Percentiles rank a stretch among this genome's conserved stretches.
phyloP scores from a whole-genome alignment of 2,113 vertebrate species.

The Callopanchax toddi region DNA sequence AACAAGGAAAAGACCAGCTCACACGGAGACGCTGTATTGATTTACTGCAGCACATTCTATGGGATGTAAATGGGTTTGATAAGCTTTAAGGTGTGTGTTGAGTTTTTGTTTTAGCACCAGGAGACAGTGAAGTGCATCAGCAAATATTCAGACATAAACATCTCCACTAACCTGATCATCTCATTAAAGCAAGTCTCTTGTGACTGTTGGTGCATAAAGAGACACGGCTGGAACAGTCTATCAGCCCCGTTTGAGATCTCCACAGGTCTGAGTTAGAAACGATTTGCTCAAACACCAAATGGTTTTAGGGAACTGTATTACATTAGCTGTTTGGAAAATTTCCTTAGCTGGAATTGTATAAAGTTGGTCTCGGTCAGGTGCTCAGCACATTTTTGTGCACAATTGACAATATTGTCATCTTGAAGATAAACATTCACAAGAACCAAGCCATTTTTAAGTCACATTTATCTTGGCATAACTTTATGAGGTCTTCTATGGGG shows the following conservation, averaged over 20 bases:
- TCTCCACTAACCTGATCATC: neutral
- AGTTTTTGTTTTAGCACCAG: neutral
- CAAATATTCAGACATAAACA: neutral
- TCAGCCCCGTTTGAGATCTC: neutral
- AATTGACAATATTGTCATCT: no score
- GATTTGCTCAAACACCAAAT: no score
- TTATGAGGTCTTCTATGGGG: no score
- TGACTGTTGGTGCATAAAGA: neutral
- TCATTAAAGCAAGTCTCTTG: neutral
- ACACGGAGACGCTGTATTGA: neutral
- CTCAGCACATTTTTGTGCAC: no score
- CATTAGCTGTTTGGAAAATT: no score
- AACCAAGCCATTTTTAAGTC: no score
- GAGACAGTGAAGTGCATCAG: rapidly evolving
- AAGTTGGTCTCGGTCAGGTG: no score
- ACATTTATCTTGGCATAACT: no score
- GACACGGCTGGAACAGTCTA: neutral
- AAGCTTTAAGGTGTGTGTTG: neutral
- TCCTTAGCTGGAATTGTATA: no score
- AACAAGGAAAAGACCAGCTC: constrained; percentile 3
- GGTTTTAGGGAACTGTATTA: no score
- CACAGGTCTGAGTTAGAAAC: no score
- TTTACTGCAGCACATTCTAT: constrained; percentile 1
- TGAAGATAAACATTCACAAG: no score
- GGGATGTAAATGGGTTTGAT: constrained; percentile 1